Conservation (phyloP, 2,797 vertebrate species). For the Crenuchus spilurus region DNA sequence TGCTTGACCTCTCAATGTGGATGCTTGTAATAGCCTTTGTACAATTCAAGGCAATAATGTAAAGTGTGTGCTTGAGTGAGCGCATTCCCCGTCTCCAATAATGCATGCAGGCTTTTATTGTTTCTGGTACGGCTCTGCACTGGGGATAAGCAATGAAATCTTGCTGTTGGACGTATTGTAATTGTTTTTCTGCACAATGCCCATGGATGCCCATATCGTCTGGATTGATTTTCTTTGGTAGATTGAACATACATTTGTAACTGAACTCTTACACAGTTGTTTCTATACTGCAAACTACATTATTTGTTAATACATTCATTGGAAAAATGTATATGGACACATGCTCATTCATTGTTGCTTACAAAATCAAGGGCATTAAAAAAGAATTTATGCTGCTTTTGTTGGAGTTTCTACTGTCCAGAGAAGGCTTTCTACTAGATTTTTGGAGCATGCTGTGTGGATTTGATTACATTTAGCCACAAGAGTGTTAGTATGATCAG, state of each 20-base stretch:
- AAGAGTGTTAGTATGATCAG: no score
- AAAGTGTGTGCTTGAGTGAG: neutral
- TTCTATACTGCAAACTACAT: neutral
- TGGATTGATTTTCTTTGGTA: neutral
- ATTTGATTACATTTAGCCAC: no score
- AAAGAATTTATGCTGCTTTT: no score
- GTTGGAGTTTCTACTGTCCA: no score
- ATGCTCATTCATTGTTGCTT: no score
- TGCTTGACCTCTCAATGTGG: constrained; percentile 8
- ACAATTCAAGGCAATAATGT: neutral
- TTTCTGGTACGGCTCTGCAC: neutral
- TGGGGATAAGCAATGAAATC: neutral
- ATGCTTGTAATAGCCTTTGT: neutral
- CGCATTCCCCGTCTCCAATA: neutral
- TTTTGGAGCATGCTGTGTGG: no score
- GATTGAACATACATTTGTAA: neutral
- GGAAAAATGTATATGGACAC: no score
- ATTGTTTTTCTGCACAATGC: neutral
- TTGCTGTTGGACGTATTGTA: neutral
- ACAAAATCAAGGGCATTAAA: no score
- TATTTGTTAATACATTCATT: neutral
- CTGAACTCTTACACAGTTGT: neutral
- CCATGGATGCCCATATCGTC: neutral
- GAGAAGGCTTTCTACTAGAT: no score
- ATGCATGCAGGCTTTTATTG: constrained; percentile 12